These are phyloP conservation scores for Sphaerophoria taeniata DNA, from an alignment of 2,888 invertebrate species.

Conservation along the genomic window DNA sequence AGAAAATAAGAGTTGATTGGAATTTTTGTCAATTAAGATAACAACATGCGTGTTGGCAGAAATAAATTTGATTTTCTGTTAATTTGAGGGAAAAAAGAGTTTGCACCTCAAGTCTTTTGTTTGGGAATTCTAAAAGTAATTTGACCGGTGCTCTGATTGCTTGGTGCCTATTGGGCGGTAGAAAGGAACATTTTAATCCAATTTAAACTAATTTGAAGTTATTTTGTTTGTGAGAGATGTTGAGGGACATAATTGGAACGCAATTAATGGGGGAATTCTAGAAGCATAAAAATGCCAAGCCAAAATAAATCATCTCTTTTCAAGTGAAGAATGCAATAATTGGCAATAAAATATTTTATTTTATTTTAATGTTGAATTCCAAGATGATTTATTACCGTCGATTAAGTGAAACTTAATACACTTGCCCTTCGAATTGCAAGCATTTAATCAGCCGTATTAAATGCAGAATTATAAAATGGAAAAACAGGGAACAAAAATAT, in stretches of 20 bases:
- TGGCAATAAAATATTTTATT: not conserved
- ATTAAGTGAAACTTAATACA: conserved; percentile 54
- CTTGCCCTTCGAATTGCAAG: conserved; percentile 21
- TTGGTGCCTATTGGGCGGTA: not conserved
- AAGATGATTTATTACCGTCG: conserved; percentile 36
- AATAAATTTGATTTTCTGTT: not conserved
- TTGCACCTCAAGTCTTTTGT: conserved; percentile 52
- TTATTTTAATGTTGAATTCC: not conserved
- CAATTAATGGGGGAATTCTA: not conserved
- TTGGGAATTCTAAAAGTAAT: not conserved
- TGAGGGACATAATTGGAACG: not conserved
- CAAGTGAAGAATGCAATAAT: conserved; percentile 8
- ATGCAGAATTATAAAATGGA: not conserved
- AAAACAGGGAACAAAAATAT: not conserved
- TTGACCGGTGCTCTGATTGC: not conserved
- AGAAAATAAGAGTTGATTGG: conserved; percentile 10
- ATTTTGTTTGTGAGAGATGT: too few relatives aligned
- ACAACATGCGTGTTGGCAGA: not conserved
- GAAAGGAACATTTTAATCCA: conserved; percentile 1
- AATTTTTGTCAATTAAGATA: conserved; percentile 19
- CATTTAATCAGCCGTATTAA: not conserved
- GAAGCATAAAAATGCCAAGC: not conserved
- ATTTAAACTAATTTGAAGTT: not conserved
- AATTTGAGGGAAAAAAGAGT: conserved; percentile 22
- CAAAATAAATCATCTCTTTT: not conserved